These are phyloP conservation scores for Cataglyphis hispanica DNA, from an alignment of 1,140 invertebrate species.

Conservation along the genomic window DNA sequence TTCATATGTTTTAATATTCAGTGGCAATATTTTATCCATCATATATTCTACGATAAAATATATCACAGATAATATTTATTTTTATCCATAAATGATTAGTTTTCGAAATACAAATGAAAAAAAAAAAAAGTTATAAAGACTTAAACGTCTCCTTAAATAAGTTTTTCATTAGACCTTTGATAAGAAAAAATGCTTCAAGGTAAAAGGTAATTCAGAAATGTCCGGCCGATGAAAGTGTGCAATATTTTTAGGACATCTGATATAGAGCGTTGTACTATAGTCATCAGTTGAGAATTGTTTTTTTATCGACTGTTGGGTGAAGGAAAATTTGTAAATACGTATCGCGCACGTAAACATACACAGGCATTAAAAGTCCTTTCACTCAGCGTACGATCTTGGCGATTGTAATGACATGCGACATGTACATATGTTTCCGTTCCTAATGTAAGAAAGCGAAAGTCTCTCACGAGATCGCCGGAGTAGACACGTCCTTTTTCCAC, in stretches of 20 bases:
- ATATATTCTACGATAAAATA: background rate
- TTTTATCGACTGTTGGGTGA: background rate
- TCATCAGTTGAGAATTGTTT: slow-evolving; percentile 2
- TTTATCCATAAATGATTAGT: background rate
- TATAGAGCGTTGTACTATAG: background rate
- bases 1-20: background rate
- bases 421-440: slow-evolving; percentile 49
- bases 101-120: background rate
- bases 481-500: slow-evolving; percentile 14
- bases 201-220: background rate
- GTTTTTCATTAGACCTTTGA: background rate
- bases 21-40: background rate
- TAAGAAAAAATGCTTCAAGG: background rate
- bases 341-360: background rate
- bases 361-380: slow-evolving; percentile 30
- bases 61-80: background rate
- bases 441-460: slow-evolving; percentile 44
- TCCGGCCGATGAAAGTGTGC: background rate
- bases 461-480: slow-evolving; percentile 2
- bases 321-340: slow-evolving; percentile 17
- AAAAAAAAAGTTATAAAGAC: background rate
- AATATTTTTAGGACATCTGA: background rate
- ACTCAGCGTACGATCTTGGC: slow-evolving; percentile 32
- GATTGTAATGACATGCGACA: slow-evolving; percentile 52
- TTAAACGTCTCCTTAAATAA: slow-evolving; percentile 11